Evolutionary conservation across 2,797 vertebrate species (phyloP).

Genomic region (Takifugu rubripes): DNA sequence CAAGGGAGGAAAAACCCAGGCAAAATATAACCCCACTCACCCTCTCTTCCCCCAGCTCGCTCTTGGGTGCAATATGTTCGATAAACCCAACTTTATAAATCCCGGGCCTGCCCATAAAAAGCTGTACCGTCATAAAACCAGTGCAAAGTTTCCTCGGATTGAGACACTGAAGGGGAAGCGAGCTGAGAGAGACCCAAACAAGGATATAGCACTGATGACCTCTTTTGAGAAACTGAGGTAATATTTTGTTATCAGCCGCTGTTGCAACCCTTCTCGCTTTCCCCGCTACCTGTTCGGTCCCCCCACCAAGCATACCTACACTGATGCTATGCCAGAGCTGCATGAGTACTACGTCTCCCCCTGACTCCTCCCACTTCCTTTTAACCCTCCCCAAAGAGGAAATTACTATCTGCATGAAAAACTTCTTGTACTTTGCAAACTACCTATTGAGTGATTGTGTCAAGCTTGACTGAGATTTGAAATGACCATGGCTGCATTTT

Average conservation of each 20-base stretch:
- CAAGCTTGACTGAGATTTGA: constrained; percentile 94
- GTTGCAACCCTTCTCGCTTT: constrained; percentile 82
- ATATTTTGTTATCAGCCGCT: constrained; percentile 95
- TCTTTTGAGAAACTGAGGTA: constrained; percentile 99
- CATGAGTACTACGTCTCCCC: constrained; percentile 90
- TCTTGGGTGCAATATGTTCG: constrained; percentile 90
- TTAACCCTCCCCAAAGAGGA: constrained; percentile 73
- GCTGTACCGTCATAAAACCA: constrained; percentile 99
- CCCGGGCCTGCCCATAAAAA: constrained; percentile 99
- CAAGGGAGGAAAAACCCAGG: constrained; percentile 89
- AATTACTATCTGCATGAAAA: constrained; percentile 92
- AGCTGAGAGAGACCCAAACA: constrained; percentile 90
- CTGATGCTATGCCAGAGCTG: constrained; percentile 89
- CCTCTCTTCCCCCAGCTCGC: constrained; percentile 83
- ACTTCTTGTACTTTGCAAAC: constrained; percentile 93
- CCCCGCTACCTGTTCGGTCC: constrained; percentile 85
- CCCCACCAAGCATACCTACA: constrained; percentile 85
- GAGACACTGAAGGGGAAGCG: constrained; percentile 96
- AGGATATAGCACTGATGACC: constrained; percentile 94
- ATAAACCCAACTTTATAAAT: constrained; percentile 95
- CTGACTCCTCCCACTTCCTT: constrained; percentile 76
- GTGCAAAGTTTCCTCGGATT: constrained; percentile 93
- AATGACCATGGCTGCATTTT: constrained; percentile 93
- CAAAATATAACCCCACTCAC: constrained; percentile 84
- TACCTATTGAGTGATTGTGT: constrained; percentile 96